These are phyloP conservation scores for Tillus elongatus DNA, from an alignment of 2,888 invertebrate genomes.

Conservation along the genomic window DNA sequence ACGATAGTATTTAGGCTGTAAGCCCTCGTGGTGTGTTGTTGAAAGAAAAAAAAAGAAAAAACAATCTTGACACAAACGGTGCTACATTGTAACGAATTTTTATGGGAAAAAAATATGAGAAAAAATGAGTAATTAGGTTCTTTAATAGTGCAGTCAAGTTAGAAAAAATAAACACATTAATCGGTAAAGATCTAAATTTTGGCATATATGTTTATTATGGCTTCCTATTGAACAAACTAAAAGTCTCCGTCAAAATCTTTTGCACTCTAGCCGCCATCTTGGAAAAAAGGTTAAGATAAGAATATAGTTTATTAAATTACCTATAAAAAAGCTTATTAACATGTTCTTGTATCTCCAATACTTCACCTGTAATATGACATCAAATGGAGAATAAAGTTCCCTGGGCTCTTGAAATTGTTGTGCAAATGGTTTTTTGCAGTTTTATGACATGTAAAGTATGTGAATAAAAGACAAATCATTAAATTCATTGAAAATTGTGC, in stretches of 20 bases:
- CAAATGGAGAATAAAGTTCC: constrained; percentile 2
- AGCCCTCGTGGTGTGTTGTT: no score
- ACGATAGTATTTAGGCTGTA: no score
- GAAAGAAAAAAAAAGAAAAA: no score
- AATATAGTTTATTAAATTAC: neutral
- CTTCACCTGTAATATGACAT: neutral
- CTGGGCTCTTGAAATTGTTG: constrained; percentile 2
- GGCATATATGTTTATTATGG: neutral
- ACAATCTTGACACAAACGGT: no score
- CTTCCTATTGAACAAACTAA: constrained; percentile 2
- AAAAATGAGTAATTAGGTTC: no score
- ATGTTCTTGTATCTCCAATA: neutral
- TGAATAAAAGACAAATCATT: constrained; percentile 1
- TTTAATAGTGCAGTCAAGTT: neutral
- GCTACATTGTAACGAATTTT: no score
- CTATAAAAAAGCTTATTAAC: no score
- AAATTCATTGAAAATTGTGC: constrained; percentile 2
- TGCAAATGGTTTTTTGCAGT: constrained; percentile 3
- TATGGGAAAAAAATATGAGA: no score
- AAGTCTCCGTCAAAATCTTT: constrained; percentile 3
- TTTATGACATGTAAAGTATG: neutral
- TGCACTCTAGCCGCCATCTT: neutral
- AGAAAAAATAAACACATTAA: neutral
- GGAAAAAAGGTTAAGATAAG: neutral
- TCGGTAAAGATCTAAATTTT: constrained; percentile 3